Evolutionary conservation across 2,888 invertebrate species (phyloP), one percentile per base, ranked within the genome.

Genomic region (Encarsia formosa): DNA sequence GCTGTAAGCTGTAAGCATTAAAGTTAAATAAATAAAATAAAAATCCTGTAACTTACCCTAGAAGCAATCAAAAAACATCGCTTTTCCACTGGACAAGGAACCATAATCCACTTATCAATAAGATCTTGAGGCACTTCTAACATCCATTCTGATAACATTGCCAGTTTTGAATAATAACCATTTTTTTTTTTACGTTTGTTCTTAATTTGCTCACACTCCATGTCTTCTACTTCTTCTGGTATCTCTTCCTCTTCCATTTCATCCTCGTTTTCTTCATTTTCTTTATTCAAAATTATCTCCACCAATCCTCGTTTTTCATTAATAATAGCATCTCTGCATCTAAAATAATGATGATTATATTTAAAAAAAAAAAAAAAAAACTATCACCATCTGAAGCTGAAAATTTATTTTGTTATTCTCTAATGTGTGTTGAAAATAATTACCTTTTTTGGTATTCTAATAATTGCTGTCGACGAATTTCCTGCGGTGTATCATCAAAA

Each of bases 71-170:
- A 79, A n/a, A 98, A 77, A 63, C 84, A 82, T 49, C 98, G 79
- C 52, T 81, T 81, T 19, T 95, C 98, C 65, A 83, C 81, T 0
- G 98, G 97, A 68, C 91, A 92, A 0, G 90, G 82, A 41, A 86
- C 80, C 45, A 87, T 76, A 19, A 81, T 71, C 91, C 91, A 92
- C 42, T 85, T 82, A 5, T 81, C 77, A 53, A 77, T 68, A 45
- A 91, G 80, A 68, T 91, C 86, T 22, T 79, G 77, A 0, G 98
- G 98, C 49, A 87, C 82, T 61, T 96, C 91, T 1, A 87, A 77
- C 70, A 98, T 77, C 96, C 96, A 98, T 74, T 98, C 97, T 0
- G 96, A 95, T 52, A 88, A 68, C 89, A 96, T 96, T 6, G 96
- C 75, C 60, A 83, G 79, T 69, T 81, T 75, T 26, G 65, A 65